Percentiles rank a stretch among this genome's conserved stretches.
Conservation (phyloP, 2,113 vertebrate genomes). For the Podiceps cristatus region DNA sequence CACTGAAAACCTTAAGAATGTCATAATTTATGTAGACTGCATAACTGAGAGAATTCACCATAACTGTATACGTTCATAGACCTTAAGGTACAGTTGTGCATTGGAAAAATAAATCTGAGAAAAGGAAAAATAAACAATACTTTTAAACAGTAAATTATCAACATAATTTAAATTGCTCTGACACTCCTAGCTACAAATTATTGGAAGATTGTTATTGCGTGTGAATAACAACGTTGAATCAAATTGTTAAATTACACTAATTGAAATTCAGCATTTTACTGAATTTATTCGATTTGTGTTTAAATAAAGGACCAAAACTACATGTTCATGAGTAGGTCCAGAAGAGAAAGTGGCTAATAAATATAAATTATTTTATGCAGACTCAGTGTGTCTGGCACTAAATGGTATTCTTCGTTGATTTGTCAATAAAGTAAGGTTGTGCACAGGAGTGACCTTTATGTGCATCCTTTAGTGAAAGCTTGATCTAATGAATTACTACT, state of each 20-base stretch:
- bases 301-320: slow-evolving; percentile 13
- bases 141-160: not conserved
- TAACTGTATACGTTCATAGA: not conserved
- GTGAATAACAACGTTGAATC: not conserved
- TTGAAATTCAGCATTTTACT: not conserved
- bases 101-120: not conserved
- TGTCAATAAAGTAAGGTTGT: slow-evolving; percentile 75
- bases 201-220: not conserved
- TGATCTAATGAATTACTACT: slow-evolving; percentile 46
- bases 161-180: not conserved
- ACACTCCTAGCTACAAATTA: not conserved
- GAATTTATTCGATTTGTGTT: slow-evolving; percentile 11
- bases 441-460: slow-evolving; percentile 34
- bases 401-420: slow-evolving; percentile 39
- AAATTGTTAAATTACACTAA: not conserved
- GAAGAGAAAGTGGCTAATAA: slow-evolving; percentile 20
- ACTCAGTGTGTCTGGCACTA: not conserved
- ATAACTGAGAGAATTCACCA: not conserved
- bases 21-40: not conserved
- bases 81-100: not conserved
- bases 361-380: slow-evolving; percentile 22
- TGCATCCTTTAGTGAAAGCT: slow-evolving; percentile 51
- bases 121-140: not conserved
- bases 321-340: not conserved
- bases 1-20: not conserved